Percentiles rank a stretch among this genome's conserved stretches.
phyloP scores from a whole-genome alignment of 2,113 vertebrate genomes.

The Osmerus mordax region DNA sequence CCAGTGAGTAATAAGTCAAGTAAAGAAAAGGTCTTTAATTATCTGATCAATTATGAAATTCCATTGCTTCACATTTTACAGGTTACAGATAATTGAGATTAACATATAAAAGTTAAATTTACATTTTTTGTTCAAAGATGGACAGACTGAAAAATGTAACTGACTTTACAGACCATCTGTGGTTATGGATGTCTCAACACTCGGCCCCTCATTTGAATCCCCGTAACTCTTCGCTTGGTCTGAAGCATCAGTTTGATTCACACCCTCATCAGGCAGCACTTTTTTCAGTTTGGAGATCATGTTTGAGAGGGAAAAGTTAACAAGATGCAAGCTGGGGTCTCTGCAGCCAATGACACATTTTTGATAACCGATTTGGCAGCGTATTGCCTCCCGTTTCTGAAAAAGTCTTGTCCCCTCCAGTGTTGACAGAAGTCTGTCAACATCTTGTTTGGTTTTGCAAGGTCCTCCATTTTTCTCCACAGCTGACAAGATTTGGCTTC shows the following conservation, averaged over 20 bases:
- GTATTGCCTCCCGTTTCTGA: constrained; percentile 60
- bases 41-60: no score
- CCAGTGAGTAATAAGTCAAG: no score
- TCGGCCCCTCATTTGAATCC: neutral
- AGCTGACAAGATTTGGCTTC: constrained; percentile 47
- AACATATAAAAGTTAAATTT: no score
- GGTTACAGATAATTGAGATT: no score
- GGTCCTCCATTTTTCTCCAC: constrained; percentile 67
- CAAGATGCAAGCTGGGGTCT: constrained; percentile 42
- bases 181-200: neutral
- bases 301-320: constrained; percentile 33
- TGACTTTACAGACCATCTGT: neutral
- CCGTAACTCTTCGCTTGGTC: neutral
- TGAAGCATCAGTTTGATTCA: neutral
- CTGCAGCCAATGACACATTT: constrained; percentile 54
- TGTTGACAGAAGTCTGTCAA: constrained; percentile 64
- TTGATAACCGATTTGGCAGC: constrained; percentile 69
- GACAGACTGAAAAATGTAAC: no score
- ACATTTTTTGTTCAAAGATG: no score
- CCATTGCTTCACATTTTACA: no score
- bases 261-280: constrained; percentile 43
- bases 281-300: constrained; percentile 64
- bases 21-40: no score
- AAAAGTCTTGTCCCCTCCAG: constrained; percentile 48
- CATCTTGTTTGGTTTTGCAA: constrained; percentile 65